Conservation (phyloP, 2,113 vertebrate species). For the Holacanthus passer region DNA sequence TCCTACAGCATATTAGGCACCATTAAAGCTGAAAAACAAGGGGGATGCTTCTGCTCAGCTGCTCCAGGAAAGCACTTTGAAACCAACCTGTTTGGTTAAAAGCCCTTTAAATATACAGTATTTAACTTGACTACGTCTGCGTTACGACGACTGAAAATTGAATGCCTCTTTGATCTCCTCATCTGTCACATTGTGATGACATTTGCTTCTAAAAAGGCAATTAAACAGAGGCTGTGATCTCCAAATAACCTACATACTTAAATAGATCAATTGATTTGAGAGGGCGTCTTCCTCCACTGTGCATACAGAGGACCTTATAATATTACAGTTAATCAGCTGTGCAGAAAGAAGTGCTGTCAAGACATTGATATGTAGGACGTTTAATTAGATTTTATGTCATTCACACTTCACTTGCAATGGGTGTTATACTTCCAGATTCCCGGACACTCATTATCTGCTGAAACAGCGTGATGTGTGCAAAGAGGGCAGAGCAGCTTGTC, state of each 20-base stretch:
- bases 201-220: conserved; percentile 71
- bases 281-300: conserved; percentile 47
- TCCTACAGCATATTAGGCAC: conserved; percentile 24
- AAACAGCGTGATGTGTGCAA: conserved; percentile 23
- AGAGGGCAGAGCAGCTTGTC: conserved; percentile 16
- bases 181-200: conserved; percentile 68
- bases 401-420: conserved; percentile 42
- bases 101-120: conserved; percentile 45
- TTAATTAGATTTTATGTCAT: conserved; percentile 75
- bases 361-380: conserved; percentile 57
- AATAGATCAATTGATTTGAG: conserved; percentile 75
- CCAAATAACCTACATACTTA: conserved; percentile 70
- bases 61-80: conserved; percentile 43
- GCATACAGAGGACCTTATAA: conserved; percentile 48
- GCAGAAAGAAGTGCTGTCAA: conserved; percentile 57
- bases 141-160: conserved; percentile 43
- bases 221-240: conserved; percentile 66
- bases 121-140: conserved; percentile 21
- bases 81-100: conserved; percentile 55
- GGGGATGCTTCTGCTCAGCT: conserved; percentile 28
- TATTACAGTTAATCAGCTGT: conserved; percentile 66
- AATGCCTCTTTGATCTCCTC: conserved; percentile 63
- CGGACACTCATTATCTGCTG: conserved; percentile 43
- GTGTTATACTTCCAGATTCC: conserved; percentile 28
- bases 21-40: conserved; percentile 59